These are phyloP conservation scores for Smittia sp. DNA, from an alignment of 2,888 invertebrate species.

Conservation along the genomic window DNA sequence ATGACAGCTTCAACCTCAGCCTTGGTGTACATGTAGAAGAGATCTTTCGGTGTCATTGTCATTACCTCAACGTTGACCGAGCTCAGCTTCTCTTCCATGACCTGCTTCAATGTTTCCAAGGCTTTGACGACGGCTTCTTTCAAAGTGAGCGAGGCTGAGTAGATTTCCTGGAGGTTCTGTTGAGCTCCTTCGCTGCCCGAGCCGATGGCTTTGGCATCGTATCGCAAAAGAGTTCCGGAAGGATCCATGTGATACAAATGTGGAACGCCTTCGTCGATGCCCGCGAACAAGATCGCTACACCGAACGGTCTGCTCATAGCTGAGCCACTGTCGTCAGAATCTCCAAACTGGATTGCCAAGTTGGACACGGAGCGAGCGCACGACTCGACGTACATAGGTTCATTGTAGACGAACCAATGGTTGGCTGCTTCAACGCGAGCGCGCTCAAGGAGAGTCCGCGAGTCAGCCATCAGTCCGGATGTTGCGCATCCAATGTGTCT, in stretches of 20 bases:
- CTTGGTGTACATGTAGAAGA: constrained; percentile 87
- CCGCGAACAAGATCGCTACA: constrained; percentile 96
- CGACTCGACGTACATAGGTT: constrained; percentile 94
- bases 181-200: constrained; percentile 99
- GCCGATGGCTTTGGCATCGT: constrained; percentile 98
- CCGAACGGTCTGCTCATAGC: constrained; percentile 98
- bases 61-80: constrained; percentile 97
- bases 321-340: constrained; percentile 93
- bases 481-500: constrained; percentile 96
- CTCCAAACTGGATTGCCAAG: constrained; percentile 98
- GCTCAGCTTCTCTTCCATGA: constrained; percentile 98
- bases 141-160: constrained; percentile 84
- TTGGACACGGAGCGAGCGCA: constrained; percentile 98
- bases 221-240: constrained; percentile 96
- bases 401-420: constrained; percentile 97
- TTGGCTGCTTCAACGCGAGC: constrained; percentile 97
- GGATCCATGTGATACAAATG: constrained; percentile 98
- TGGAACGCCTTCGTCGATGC: constrained; percentile 85
- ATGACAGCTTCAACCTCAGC: constrained; percentile 90
- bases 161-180: constrained; percentile 78
- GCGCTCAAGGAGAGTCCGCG: constrained; percentile 87
- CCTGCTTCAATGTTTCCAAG: constrained; percentile 93
- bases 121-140: constrained; percentile 89
- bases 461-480: constrained; percentile 97
- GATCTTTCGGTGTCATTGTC: constrained; percentile 78